These are phyloP conservation scores for Drosophila bunnanda DNA, from an alignment of 2,888 invertebrate species.

Conservation along the genomic window DNA sequence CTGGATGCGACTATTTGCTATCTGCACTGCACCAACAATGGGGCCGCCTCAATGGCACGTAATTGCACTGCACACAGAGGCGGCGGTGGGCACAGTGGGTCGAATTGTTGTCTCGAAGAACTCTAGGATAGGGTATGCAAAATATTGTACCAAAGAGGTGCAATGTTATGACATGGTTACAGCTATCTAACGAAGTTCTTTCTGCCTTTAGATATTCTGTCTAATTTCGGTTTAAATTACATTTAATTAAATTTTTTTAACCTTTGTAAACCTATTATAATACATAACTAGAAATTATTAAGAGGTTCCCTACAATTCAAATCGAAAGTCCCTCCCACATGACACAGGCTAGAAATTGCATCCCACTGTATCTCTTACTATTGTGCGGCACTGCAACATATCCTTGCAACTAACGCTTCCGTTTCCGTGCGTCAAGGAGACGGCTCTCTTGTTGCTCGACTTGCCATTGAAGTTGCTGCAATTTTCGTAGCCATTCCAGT, in stretches of 20 bases:
- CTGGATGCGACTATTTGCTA: slow-evolving; percentile 54
- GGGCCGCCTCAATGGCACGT: slow-evolving; percentile 72
- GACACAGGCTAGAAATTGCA: not conserved
- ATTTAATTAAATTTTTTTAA: not conserved
- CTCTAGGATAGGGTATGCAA: too few relatives aligned
- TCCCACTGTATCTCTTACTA: slow-evolving; percentile 37
- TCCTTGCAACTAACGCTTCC: slow-evolving; percentile 80
- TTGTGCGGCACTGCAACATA: slow-evolving; percentile 70
- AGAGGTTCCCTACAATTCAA: too few relatives aligned
- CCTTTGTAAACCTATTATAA: too few relatives aligned
- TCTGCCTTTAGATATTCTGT: not conserved
- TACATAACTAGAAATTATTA: too few relatives aligned
- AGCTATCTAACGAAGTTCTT: not conserved
- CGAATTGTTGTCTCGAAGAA: not conserved
- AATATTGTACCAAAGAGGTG: not conserved
- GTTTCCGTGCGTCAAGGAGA: slow-evolving; percentile 75
- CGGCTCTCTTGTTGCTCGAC: slow-evolving; percentile 43
- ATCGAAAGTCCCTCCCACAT: too few relatives aligned
- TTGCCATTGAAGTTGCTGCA: slow-evolving; percentile 37
- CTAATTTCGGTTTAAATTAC: not conserved
- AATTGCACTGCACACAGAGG: slow-evolving; percentile 61
- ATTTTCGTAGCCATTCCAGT: slow-evolving; percentile 24
- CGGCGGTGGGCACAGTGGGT: slow-evolving; percentile 22
- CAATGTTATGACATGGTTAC: not conserved
- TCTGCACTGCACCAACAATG: slow-evolving; percentile 70